phyloP scores from a whole-genome alignment of 2,113 vertebrate species.

The Xenopus borealis region DNA sequence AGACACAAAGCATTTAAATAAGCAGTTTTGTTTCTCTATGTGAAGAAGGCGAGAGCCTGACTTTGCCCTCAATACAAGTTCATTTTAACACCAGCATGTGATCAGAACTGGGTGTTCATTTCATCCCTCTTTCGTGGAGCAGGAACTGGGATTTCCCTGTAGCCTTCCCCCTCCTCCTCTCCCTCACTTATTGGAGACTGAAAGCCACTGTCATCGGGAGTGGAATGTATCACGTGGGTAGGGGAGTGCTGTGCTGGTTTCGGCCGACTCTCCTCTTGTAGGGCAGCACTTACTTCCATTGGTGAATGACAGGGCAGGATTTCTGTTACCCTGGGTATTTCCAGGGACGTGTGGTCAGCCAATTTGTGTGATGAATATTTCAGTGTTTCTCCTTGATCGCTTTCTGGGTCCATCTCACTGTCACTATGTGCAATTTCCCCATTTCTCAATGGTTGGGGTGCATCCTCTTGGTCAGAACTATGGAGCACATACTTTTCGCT shows the following conservation, averaged over 20 bases:
- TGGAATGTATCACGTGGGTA: conserved; percentile 5
- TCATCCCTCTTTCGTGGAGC: conserved; percentile 29
- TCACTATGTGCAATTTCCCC: not conserved
- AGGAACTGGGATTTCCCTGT: conserved; percentile 26
- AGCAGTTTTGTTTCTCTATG: conserved; percentile 6
- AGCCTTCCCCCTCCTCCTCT: conserved; percentile 39
- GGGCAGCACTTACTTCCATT: not conserved
- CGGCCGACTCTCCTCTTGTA: not conserved
- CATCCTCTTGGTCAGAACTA: not conserved
- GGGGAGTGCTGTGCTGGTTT: conserved; percentile 8
- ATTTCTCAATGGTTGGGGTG: not conserved
- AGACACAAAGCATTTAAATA: conserved; percentile 41
- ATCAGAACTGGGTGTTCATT: conserved; percentile 27
- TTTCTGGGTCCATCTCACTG: not conserved
- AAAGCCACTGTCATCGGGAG: conserved; percentile 47
- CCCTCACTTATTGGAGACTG: conserved; percentile 51
- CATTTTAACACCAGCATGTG: not conserved
- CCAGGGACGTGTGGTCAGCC: not conserved
- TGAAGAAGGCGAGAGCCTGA: not conserved
- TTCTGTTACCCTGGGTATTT: not conserved
- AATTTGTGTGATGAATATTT: not conserved
- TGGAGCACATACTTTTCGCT: too few species aligned
- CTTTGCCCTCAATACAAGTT: conserved; percentile 20
- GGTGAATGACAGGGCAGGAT: not conserved
- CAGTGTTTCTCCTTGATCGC: not conserved